Base-by-base conservation (phyloP, 2,888 invertebrate species). In the Cephus rjabovi region DNA sequence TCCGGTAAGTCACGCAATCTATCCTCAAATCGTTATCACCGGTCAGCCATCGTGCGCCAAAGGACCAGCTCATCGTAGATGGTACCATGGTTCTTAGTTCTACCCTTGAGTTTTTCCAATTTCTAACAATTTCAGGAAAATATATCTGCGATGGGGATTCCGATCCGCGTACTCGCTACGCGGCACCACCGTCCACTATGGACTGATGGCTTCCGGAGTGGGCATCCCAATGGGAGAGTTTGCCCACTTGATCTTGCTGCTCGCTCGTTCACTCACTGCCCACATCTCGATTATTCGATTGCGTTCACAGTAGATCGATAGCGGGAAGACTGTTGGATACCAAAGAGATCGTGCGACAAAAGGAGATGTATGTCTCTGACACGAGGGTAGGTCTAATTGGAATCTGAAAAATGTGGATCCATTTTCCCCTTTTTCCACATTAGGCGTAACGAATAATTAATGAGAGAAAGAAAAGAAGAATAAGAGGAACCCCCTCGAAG, bases 91-190 rank as follows among this genome's bases (percentile, higher is more conserved):
- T 4, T 12, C 31, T 15, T 71, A 35, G 30, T 71, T 30, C 15
- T 4, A n/a, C 3, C 71, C n/a, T 71, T 2, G 11, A 30, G 3
- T 31, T 30, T 76, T 68, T 30, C 75, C 31, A 34, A 76, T 77
- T 81, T 81, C 78, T 56, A 23, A 56, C 1, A 9, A 56, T 88
- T 89, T 30, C 83, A 95, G 95, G 95, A 81, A 96, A 96, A 93
- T 97, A 97, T 89, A 96, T 96, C 87, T 97, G 97, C 92, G 96
- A 96, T 92, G 96, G 96, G 85, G 96, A 96, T 89, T 92, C 93
- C 30, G 93, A 93, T 83, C 89, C 91, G 69, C 91, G 92, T 82
- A 91, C 90, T 79, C 91, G 93, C 74, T 93, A 93, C 84, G 93
- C 93, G 76, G 92, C 92, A 77, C 92, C 93, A 71, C 92, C 93